Conservation (phyloP, 23 tunicate genomes). For the Styela clava region DNA sequence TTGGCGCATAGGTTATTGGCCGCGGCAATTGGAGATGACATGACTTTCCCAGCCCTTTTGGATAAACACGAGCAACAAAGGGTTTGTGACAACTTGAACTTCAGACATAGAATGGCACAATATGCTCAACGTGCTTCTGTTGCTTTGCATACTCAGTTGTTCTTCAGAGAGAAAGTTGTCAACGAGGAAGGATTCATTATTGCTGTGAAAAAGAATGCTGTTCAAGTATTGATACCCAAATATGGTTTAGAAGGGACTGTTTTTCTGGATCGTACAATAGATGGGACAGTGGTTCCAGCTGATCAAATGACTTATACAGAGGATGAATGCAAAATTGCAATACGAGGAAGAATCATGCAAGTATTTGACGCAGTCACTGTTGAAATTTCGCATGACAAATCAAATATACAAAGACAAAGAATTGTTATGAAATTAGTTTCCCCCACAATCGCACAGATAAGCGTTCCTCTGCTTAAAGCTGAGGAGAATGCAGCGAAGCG, state of each 20-base stretch:
- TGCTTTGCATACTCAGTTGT: constrained; percentile 87
- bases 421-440: constrained; percentile 62
- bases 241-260: constrained; percentile 96
- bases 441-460: constrained; percentile 61
- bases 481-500: not conserved
- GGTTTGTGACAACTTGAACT: constrained; percentile 82
- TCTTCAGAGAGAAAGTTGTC: constrained; percentile 69
- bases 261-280: constrained; percentile 62
- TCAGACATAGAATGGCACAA: constrained; percentile 95
- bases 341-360: constrained; percentile 29
- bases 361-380: constrained; percentile 90
- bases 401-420: constrained; percentile 81
- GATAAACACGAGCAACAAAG: constrained; percentile 72
- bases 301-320: constrained; percentile 45
- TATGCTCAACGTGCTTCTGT: constrained; percentile 94
- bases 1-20: constrained; percentile 91
- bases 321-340: constrained; percentile 55
- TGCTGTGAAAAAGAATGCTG: constrained; percentile 78
- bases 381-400: constrained; percentile 77
- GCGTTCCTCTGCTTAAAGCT: constrained; percentile 15
- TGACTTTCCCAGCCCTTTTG: constrained; percentile 64
- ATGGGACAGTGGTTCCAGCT: constrained; percentile 27
- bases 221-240: constrained; percentile 80
- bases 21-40: constrained; percentile 92
- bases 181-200: constrained; percentile 81